Base-by-base conservation (phyloP, 2,888 invertebrate genomes). In the Tholera decimalis region DNA sequence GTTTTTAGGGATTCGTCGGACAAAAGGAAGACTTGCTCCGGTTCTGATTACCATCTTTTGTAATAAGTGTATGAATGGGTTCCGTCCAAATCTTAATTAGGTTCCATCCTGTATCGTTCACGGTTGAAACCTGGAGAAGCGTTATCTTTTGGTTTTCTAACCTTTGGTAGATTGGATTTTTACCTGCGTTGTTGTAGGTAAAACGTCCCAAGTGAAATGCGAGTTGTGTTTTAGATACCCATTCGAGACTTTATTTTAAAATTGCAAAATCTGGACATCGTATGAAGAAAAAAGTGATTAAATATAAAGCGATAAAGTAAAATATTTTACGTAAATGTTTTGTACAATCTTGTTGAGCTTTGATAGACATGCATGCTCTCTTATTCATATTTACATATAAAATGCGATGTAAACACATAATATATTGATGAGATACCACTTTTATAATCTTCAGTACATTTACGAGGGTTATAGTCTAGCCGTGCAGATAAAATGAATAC, bases 11-110 rank as follows among this genome's bases (percentile, higher is more conserved):
- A 77, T 79, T 77, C 73, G 50, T 47, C 73, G 81, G 81, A 91
- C 89, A 90, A 90, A 84, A 77, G 88, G 83, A 85, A 85, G 83
- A 82, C 84, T 85, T 66, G 33, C 46, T 80, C 80, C 79, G 56
- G 69, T 63, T 70, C 77, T 88, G 91, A 90, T 91, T 88, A 88
- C 84, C 85, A 90, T 91, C 88, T 83, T 77, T 80, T 81, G 84
- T 89, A 88, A 88, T 89, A 86, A 86, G 87, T 84, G 84, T 83
- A 82, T 86, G 89, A 85, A 88, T 85, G 82, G 84, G 75, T 57
- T 56, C 49, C 73, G 77, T 71, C 57, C 80, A 83, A 81, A 88
- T 88, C 88, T 89, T 90, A 89, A 90, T 90, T 89, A 89, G 84
- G 71, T 87, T 82, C 79, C 67, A 44, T 4, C 44, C 55, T 61